A percentile compares a stretch with the other conserved stretches of the same genome.
phyloP scores from a whole-genome alignment of 2,888 invertebrate genomes.

The Polydrusus tereticollis region DNA sequence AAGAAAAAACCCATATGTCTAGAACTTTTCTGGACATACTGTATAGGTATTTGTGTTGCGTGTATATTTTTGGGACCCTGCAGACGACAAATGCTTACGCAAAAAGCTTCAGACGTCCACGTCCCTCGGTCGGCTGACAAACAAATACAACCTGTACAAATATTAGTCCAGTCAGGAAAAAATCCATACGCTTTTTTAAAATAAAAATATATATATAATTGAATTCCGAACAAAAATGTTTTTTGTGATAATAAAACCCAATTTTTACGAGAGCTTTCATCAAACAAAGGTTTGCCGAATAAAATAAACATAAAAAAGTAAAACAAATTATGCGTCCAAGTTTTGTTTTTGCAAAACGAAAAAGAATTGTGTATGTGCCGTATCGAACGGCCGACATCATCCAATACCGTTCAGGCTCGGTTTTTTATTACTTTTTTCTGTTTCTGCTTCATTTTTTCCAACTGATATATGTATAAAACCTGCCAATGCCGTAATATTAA shows the following conservation, averaged over 20 bases:
- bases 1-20: too few relatives aligned
- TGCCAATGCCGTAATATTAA: conserved; percentile 15
- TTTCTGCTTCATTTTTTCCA: conserved; percentile 36
- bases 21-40: too few relatives aligned
- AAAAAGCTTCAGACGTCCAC: neutral
- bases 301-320: conserved; percentile 64
- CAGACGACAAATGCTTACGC: neutral
- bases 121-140: neutral
- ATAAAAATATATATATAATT: conserved; percentile 66
- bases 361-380: conserved; percentile 54
- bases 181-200: conserved; percentile 54
- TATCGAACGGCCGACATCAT: conserved; percentile 40
- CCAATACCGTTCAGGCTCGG: conserved; percentile 41
- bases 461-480: conserved; percentile 24
- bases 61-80: neutral
- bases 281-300: conserved; percentile 63
- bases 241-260: conserved; percentile 67
- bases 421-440: conserved; percentile 35
- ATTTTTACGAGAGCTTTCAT: conserved; percentile 66
- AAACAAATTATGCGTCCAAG: conserved; percentile 64
- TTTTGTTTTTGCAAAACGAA: conserved; percentile 62
- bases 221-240: conserved; percentile 65
- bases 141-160: conserved; percentile 17
- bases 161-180: conserved; percentile 4
- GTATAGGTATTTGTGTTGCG: neutral